Evolutionary conservation across 2,888 invertebrate species (phyloP).

Genomic region (Noctua janthe): DNA sequence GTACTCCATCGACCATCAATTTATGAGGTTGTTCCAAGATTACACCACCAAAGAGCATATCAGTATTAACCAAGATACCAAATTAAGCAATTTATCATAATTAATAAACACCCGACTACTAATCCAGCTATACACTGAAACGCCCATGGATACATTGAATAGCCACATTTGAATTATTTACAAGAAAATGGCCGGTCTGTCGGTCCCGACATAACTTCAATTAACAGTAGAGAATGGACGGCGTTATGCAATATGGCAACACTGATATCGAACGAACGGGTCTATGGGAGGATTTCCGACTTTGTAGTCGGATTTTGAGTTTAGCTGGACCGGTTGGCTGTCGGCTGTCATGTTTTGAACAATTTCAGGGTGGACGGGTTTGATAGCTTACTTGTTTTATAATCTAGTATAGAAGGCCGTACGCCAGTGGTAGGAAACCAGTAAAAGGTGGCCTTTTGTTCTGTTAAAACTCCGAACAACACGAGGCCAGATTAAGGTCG

Average conservation of each 20-base stretch:
- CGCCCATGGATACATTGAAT: slow-evolving; percentile 49
- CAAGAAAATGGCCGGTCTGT: slow-evolving; percentile 68
- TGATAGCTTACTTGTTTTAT: neutral
- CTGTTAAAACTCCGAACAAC: neutral
- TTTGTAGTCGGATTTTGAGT: slow-evolving; percentile 10
- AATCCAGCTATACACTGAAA: slow-evolving; percentile 20
- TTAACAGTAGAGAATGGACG: slow-evolving; percentile 72
- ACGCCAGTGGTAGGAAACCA: neutral
- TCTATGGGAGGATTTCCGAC: slow-evolving; percentile 15
- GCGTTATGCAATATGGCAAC: slow-evolving; percentile 67
- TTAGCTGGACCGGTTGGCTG: neutral
- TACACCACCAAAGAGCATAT: neutral
- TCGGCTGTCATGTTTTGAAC: neutral
- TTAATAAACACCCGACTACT: neutral
- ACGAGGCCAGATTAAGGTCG: neutral
- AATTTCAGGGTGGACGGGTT: neutral
- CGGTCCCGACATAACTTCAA: slow-evolving; percentile 73
- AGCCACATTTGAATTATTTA: slow-evolving; percentile 71
- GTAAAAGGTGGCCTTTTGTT: neutral
- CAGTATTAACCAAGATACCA: neutral
- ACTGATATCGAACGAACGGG: slow-evolving; percentile 28
- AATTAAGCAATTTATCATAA: slow-evolving; percentile 5
- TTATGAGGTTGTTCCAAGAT: neutral
- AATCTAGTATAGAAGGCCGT: neutral
- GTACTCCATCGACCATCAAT: neutral